Base-by-base conservation (phyloP, 2,888 invertebrate species). In the Nemotelus nigrinus region DNA sequence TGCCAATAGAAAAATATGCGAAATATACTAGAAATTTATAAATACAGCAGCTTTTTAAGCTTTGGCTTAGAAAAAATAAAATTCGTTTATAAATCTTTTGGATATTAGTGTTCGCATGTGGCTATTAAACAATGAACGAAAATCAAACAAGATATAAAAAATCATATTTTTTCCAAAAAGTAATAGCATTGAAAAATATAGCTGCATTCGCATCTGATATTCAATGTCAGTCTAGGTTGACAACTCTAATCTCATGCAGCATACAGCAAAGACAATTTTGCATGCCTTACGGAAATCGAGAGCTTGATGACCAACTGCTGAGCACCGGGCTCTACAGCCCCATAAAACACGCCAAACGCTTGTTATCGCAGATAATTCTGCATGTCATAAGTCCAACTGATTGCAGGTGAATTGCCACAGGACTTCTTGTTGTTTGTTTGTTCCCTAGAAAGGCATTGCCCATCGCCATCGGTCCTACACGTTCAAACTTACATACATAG, bases 341-440 rank as follows among this genome's bases (percentile, higher is more conserved):
- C 74, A 74, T 74, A 74, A 74, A 74, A 74, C 74, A 74, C 74
- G 74, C 74, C 74, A 74, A 74, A 74, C 74, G 74, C 74, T 74
- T 74, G 74, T 74, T 74, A 74, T 74, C 74, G 74, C 63, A 63
- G 41, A 74, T 63, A 74, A 74, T 74, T 74, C 50, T 63, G 60
- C 63, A 63, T 74, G 74, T 74, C 74, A 74, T 74, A 74, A 74
- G 74, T 74, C 74, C 74, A 74, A 74, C 74, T 74, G 74, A 74
- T 74, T 74, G 74, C 74, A 74, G 74, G 60, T 74, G 74, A 74
- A 74, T 74, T 74, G 74, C 74, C 74, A 74, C 43, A 74, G 74
- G 74, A 74, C 74, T 74, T 74, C 74, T 74, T 74, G 25, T 25
- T 25, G 74, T 74, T 74, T 74, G 63, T 60, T n/a, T 50, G 74